These are phyloP conservation scores for Lycaon pictus DNA, from an alignment of 2,113 vertebrate genomes.

Conservation along the genomic window DNA sequence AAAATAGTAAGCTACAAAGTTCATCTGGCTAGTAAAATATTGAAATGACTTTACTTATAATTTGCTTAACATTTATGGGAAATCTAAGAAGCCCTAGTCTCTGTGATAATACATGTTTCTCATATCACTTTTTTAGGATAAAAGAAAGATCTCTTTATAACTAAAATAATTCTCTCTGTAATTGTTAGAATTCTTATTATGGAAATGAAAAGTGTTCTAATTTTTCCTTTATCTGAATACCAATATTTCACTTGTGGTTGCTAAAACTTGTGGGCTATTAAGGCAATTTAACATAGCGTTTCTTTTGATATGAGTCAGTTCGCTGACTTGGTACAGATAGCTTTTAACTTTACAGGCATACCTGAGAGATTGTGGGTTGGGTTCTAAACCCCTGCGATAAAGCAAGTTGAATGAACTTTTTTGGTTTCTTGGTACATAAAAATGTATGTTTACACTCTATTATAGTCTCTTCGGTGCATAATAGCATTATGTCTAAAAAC, in stretches of 20 bases:
- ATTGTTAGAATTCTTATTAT: slow-evolving; percentile 32
- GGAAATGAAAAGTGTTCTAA: neutral
- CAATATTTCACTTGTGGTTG: slow-evolving; percentile 48
- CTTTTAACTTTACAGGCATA: neutral
- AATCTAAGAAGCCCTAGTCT: neutral
- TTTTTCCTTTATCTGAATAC: slow-evolving; percentile 52
- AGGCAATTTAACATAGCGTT: neutral
- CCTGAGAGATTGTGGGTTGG: neutral
- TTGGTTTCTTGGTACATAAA: neutral
- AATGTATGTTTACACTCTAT: neutral
- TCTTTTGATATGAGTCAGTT: neutral
- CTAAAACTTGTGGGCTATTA: neutral
- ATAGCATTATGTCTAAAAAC: neutral
- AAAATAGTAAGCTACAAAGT: neutral
- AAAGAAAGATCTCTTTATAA: neutral
- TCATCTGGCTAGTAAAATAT: neutral
- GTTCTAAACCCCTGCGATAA: neutral
- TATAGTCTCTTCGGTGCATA: neutral
- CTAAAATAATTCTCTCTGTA: slow-evolving; percentile 55
- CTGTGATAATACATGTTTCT: neutral
- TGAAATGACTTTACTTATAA: neutral
- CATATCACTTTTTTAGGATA: neutral
- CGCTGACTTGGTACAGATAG: neutral
- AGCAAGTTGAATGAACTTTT: neutral
- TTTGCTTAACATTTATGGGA: slow-evolving; percentile 45